Base-by-base conservation (phyloP, 2,888 invertebrate genomes). In the Bursaphelenchus okinawaensis region DNA sequence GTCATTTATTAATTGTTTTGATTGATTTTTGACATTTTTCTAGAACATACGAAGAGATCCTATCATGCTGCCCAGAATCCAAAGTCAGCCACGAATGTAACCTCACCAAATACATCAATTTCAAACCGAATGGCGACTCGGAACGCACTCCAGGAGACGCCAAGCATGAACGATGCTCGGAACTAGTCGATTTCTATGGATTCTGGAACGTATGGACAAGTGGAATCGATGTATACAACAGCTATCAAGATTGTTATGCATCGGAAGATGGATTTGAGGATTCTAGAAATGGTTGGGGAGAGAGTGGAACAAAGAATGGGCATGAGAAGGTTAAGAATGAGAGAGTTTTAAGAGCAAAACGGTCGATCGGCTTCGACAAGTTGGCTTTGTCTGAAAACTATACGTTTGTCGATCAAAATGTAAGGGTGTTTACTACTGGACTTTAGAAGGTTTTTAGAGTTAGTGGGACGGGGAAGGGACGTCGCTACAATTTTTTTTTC, bases 81-180 rank as follows among this genome's bases (percentile, higher is more conserved):
- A 31, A 55, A 22, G 52, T 29, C 22, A 28, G 24, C 9, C 31
- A 52, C 12, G 64, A 66, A 7, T 68, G 68, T 28, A 28, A 57
- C 27, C 68, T 69, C 56, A 70, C 68, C 1, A 61, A 74, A 28
- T 78, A 73, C 67, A 62, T 71, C 62, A 67, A 62, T 20, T 65
- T 78, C n/a, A 76, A 78, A 40, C 65, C 68, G 16, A 57, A 68
- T 55, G 78, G 77, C 64, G 76, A 78, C 56, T 77, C 74, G 3
- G 31, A 64, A 20, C 69, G 31, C 9, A 26, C 20, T 16, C n/a
- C 16, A 22, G 22, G 62, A 16, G 26, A 66, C 55, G 7, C 67
- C 19, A 56, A 31, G 9, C 23, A 22, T 22, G 50, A 66, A 3
- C 19, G n/a, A 12, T 59, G 60, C 23, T 16, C 24, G 1, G 29